A percentile compares a stretch with the other conserved stretches of the same genome.
phyloP scores from a whole-genome alignment of 2,888 invertebrate species.

The Patella caerulea region DNA sequence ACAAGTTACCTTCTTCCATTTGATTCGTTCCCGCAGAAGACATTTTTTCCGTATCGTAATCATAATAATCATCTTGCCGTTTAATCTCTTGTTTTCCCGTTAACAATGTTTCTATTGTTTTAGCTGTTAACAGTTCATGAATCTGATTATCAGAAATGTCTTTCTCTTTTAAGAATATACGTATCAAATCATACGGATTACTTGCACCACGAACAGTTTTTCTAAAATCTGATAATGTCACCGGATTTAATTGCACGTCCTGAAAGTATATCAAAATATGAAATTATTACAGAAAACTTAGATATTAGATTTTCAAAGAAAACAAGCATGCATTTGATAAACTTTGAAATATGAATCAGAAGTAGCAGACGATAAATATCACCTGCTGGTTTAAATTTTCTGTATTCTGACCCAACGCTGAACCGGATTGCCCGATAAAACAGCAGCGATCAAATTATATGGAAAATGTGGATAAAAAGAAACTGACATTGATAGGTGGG shows the following conservation, averaged over 20 bases:
- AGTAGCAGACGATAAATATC: no score
- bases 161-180: constrained; percentile 41
- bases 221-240: constrained; percentile 19
- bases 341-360: no score
- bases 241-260: constrained; percentile 12
- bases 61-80: constrained; percentile 10
- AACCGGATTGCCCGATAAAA: no score
- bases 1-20: background rate
- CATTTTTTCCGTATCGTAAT: background rate
- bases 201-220: constrained; percentile 17
- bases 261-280: background rate
- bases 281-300: no score
- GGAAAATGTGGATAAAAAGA: no score
- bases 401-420: no score
- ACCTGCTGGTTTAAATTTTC: no score
- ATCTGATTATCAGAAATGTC: constrained; percentile 26
- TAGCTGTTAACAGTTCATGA: constrained; percentile 24
- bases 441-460: no score
- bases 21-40: background rate
- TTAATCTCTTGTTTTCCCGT: constrained; percentile 13
- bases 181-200: constrained; percentile 29
- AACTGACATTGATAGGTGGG: no score
- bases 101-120: constrained; percentile 20
- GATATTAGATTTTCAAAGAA: no score
- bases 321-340: no score